Evolutionary conservation across 1,140 invertebrate genomes (phyloP), one percentile per base, ranked within the genome.

Genomic region (Ephestia elutella): DNA sequence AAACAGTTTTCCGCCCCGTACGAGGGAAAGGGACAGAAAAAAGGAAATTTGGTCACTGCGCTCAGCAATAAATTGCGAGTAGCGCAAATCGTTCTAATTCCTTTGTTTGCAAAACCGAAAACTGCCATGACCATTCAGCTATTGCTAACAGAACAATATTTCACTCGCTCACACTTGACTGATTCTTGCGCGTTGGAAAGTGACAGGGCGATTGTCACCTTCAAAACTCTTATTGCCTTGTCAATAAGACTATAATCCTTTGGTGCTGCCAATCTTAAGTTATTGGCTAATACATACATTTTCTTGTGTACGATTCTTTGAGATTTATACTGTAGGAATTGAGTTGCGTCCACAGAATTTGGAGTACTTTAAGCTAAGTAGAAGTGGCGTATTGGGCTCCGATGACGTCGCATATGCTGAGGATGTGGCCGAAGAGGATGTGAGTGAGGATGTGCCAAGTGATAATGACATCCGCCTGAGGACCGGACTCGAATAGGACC

Each of bases 81-180:
- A 63, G 70, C 66, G 70, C 70, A 69, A 66, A 73, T 66, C 63
- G 70, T 64, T 73, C 74, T 80, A 80, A 82, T 80, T 78, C 78
- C 76, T 82, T 82, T 82, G 80, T 82, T 80, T 80, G 75, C 66
- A 75, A 76, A 80, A 77, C 72, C 73, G 80, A 82, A 76, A 76
- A 77, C 71, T 73, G 75, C 58, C 60, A 62, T 63, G 65, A 68
- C 62, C 68, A 68, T 62, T 60, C 57, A 48, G 55, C 58, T 62
- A 65, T 61, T 59, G 61, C 66, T 59, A 54, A 63, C 66, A 65
- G 57, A 61, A 66, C 72, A 54, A 80, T 82, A 76, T 72, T 76
- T 82, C 76, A 82, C 76, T 74, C 76, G 66, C 73, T 82, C 78
- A 49, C 76, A 73, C 80, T 73, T 79, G 68, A 75, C 68, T 62